phyloP scores from a whole-genome alignment of 1,140 invertebrate species.

The Ladona fulva region DNA sequence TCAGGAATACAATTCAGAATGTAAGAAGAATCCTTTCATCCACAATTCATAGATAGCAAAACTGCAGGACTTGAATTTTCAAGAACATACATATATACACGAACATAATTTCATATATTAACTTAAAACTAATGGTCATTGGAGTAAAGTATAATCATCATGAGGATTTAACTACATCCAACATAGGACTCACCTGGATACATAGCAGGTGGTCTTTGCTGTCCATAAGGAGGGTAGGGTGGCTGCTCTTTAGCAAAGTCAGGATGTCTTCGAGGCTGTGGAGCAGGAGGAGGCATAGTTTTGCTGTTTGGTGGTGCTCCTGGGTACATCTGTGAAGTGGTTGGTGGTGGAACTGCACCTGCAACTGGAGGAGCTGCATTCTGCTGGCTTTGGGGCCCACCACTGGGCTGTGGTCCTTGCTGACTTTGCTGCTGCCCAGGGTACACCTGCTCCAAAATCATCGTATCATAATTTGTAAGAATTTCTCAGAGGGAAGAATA shows the following conservation, averaged over 20 bases:
- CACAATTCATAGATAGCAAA: too few species aligned
- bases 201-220: neutral
- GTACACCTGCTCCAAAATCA: neutral
- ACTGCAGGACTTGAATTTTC: too few species aligned
- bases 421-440: conserved; percentile 5
- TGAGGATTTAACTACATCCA: too few species aligned
- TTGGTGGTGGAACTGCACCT: neutral
- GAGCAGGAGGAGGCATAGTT: conserved; percentile 54
- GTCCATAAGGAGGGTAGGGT: conserved; percentile 24
- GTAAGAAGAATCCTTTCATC: too few species aligned
- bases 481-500: too few species aligned
- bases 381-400: neutral
- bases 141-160: too few species aligned
- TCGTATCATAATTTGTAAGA: too few species aligned
- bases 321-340: neutral
- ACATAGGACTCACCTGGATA: neutral
- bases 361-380: neutral
- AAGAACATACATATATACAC: too few species aligned
- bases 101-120: too few species aligned
- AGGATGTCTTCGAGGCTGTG: conserved; percentile 67
- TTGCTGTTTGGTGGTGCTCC: conserved; percentile 35
- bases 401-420: neutral
- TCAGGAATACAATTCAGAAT: too few species aligned
- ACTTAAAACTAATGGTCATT: too few species aligned
- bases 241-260: conserved; percentile 75